Percentiles rank a stretch among this genome's conserved stretches.
phyloP scores from a whole-genome alignment of 2,113 vertebrate species.

The Leucopsar rothschildi region DNA sequence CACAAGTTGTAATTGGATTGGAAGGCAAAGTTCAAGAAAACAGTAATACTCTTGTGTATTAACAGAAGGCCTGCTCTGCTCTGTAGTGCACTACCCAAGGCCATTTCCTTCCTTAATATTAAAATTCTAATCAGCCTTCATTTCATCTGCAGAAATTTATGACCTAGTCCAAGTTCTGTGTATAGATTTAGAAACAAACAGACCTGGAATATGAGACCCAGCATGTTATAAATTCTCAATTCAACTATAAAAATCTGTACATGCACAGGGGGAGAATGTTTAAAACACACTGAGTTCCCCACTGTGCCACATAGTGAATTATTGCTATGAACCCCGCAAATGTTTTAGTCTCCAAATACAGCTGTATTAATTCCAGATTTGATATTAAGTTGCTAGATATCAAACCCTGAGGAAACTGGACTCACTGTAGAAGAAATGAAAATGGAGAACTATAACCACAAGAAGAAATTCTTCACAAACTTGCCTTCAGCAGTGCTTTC shows the following conservation, averaged over 20 bases:
- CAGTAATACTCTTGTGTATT: constrained; percentile 39
- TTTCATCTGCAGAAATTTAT: constrained; percentile 27
- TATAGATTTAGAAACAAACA: neutral
- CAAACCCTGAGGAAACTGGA: neutral
- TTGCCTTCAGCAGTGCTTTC: neutral
- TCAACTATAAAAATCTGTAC: neutral
- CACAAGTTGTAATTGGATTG: neutral
- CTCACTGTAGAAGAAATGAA: neutral
- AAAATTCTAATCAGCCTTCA: constrained; percentile 40
- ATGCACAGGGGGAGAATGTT: neutral
- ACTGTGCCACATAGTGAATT: neutral
- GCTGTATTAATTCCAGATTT: neutral
- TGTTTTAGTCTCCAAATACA: neutral
- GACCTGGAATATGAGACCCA: neutral
- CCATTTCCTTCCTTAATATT: constrained; percentile 57
- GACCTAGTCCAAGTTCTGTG: neutral
- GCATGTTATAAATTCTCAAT: neutral
- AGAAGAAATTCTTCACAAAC: neutral
- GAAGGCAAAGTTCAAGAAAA: constrained; percentile 56
- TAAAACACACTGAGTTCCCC: neutral
- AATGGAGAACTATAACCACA: neutral
- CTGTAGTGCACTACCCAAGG: neutral
- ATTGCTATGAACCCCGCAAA: neutral
- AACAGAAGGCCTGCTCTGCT: constrained; percentile 47
- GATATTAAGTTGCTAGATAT: neutral